Percentiles rank a stretch among this genome's conserved stretches.
Conservation (phyloP, 2,113 vertebrate genomes). For the Malurus cyaneus region DNA sequence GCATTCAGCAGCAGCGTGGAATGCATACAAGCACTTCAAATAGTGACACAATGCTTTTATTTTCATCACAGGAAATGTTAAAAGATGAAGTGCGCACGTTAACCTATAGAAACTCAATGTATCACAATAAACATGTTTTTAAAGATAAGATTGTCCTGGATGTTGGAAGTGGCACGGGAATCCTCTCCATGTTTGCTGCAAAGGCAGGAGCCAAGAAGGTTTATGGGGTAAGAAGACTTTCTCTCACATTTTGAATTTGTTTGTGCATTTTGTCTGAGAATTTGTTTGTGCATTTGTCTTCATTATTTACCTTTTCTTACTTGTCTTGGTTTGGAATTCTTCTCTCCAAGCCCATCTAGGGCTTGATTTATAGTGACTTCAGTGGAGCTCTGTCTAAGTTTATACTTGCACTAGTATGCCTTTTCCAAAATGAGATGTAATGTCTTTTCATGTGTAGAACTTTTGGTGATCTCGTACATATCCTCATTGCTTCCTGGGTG, state of each 20-base stretch:
- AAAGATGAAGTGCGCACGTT: constrained; percentile 97
- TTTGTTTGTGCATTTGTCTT: background rate
- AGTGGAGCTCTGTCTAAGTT: background rate
- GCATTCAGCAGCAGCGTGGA: background rate
- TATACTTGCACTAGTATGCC: background rate
- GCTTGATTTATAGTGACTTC: background rate
- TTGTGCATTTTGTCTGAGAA: background rate
- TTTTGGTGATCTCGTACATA: background rate
- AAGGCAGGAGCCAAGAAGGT: constrained; percentile 97
- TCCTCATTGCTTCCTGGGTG: background rate
- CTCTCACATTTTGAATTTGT: background rate
- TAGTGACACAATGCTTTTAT: background rate
- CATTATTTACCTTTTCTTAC: background rate
- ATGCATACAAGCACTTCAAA: background rate
- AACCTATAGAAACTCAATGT: constrained; percentile 97
- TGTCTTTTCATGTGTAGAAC: background rate
- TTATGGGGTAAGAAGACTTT: constrained; percentile 87
- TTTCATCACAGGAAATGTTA: constrained; percentile 89
- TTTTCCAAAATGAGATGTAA: background rate
- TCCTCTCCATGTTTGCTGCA: constrained; percentile 97
- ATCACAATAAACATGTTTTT: constrained; percentile 98
- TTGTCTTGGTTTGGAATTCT: background rate
- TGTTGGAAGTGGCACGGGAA: constrained; percentile 97
- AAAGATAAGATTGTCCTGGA: constrained; percentile 96
- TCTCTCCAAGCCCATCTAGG: background rate